phyloP scores from a whole-genome alignment of 2,888 invertebrate species.

The Noctua pronuba region DNA sequence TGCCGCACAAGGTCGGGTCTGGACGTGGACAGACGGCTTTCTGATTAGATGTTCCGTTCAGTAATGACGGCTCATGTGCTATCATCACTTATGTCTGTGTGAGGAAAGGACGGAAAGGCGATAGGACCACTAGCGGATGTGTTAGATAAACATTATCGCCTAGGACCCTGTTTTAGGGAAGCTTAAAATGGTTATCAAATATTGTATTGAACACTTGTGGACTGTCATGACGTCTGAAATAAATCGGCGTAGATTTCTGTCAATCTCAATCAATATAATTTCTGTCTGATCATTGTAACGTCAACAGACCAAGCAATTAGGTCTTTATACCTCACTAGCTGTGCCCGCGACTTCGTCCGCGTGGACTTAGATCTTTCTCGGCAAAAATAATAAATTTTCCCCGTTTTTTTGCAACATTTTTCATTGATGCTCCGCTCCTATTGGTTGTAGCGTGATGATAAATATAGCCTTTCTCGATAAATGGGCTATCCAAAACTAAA shows the following conservation, averaged over 20 bases:
- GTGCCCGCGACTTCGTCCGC: too few relatives aligned
- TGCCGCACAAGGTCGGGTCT: constrained; percentile 56
- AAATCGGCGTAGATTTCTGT: background rate
- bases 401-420: too few relatives aligned
- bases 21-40: constrained; percentile 48
- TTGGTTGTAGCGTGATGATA: too few relatives aligned
- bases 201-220: background rate
- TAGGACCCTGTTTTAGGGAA: constrained; percentile 1
- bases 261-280: background rate
- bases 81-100: constrained; percentile 24
- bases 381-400: too few relatives aligned
- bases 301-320: background rate
- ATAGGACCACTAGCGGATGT: constrained; percentile 39
- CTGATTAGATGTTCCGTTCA: constrained; percentile 64
- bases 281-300: background rate
- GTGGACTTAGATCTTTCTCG: too few relatives aligned
- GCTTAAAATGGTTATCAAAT: background rate
- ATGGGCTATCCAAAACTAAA: too few relatives aligned
- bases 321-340: background rate
- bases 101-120: constrained; percentile 49
- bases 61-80: constrained; percentile 35
- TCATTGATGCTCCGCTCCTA: too few relatives aligned
- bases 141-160: constrained; percentile 34
- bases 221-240: background rate
- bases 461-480: too few relatives aligned